A percentile compares a stretch with the other conserved stretches of the same genome.
These are phyloP conservation scores for Drosophila varians DNA, from an alignment of 1,140 invertebrate species.

Conservation along the genomic window DNA sequence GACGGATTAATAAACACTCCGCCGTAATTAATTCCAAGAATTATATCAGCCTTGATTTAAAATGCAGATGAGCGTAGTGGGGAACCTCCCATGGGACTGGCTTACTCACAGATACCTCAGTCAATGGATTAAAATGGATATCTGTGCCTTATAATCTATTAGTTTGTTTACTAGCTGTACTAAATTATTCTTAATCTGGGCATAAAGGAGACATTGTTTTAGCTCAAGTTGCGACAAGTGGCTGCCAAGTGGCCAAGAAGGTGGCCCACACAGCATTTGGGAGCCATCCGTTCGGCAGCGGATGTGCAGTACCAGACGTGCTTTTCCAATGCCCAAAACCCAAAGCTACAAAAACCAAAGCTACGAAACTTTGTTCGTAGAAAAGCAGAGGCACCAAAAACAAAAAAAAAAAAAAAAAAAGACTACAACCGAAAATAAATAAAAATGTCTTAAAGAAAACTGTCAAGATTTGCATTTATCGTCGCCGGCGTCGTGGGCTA, in stretches of 20 bases:
- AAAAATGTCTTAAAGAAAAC: constrained; percentile 78
- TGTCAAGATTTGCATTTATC: constrained; percentile 81
- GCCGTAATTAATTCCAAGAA: constrained; percentile 35
- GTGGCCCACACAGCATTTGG: constrained; percentile 28
- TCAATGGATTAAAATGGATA: background rate
- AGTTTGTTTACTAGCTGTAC: background rate
- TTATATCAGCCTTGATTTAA: constrained; percentile 15
- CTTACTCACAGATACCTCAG: constrained; percentile 1
- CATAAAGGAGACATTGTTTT: constrained; percentile 1
- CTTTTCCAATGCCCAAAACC: constrained; percentile 68
- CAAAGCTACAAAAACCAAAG: constrained; percentile 67
- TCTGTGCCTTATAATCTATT: background rate
- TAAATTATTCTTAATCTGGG: background rate
- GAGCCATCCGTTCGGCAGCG: constrained; percentile 32
- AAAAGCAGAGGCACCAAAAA: constrained; percentile 37
- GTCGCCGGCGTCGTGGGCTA: constrained; percentile 60
- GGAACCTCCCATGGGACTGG: constrained; percentile 2
- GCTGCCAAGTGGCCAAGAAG: background rate
- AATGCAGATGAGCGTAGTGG: constrained; percentile 36
- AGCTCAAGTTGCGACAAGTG: constrained; percentile 48
- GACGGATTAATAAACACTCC: constrained; percentile 35
- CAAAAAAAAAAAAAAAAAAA: too few species aligned
- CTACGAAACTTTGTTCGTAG: constrained; percentile 36
- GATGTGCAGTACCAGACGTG: constrained; percentile 73
- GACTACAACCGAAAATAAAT: constrained; percentile 69